These are phyloP conservation scores for Cancer borealis DNA, from an alignment of 2,888 invertebrate species.

Conservation along the genomic window DNA sequence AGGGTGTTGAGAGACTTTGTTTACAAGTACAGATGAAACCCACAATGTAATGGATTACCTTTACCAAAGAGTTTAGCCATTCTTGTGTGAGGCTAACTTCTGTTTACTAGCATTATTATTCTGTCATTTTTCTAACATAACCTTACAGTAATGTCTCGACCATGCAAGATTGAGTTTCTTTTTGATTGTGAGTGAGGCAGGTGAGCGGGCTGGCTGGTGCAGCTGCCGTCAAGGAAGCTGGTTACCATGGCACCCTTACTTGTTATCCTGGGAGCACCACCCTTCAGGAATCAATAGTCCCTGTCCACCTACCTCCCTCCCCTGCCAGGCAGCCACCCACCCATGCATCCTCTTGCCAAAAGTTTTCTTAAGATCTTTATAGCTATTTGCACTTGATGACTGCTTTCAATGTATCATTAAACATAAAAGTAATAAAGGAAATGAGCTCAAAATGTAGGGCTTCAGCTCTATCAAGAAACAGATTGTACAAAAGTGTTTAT, in stretches of 20 bases:
- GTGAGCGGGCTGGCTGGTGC: conserved; percentile 25
- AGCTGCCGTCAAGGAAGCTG: neutral
- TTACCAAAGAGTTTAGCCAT: conserved; percentile 26
- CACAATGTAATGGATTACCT: neutral
- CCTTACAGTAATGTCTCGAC: neutral
- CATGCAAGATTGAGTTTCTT: neutral
- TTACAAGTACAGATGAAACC: neutral
- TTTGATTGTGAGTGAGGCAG: conserved; percentile 20
- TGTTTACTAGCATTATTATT: neutral
- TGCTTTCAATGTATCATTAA: neutral
- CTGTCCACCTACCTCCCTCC: neutral
- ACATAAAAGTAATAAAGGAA: neutral
- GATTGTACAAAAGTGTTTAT: neutral
- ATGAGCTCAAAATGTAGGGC: conserved; percentile 23
- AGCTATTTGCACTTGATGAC: neutral
- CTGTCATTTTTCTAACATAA: neutral
- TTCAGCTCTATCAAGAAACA: neutral
- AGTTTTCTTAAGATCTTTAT: neutral
- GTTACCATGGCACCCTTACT: conserved; percentile 42
- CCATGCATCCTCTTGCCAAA: conserved; percentile 38
- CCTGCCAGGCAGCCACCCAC: neutral
- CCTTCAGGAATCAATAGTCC: conserved; percentile 42
- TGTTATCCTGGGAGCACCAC: conserved; percentile 32
- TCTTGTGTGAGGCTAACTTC: conserved; percentile 10
- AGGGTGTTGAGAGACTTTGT: conserved; percentile 6